Evolutionary conservation across 2,797 vertebrate species (phyloP), one percentile per base, ranked within the genome.

Genomic region (Alca torda): DNA sequence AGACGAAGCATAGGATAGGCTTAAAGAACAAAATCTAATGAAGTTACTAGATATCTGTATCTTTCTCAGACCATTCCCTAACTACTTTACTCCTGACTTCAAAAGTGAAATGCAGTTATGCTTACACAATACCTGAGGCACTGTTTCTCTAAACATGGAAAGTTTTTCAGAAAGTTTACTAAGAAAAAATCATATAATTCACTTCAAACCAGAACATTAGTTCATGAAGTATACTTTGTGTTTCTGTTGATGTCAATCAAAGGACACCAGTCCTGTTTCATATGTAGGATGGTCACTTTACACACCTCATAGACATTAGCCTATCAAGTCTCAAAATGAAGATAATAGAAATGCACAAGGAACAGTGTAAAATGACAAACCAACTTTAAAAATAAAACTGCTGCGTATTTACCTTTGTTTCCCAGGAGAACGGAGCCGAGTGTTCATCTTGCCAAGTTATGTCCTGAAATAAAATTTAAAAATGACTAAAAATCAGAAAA

Each of bases 391-490:
- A 88, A 87, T 33, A 82, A 33, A 73, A 77, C 43, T 67, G 37
- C 33, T 84, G 64, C 75, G 88, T 67, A 98, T 97, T 98, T 98
- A 99, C 99, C 99, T 98, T 99, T 0, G 99, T 99, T 98, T 99
- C 99, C 99, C 99, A 99, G 46, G 99, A 99, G 98, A 99, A 99
- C 0, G 99, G 99, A 61, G 99, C 99, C 0, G 99, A 99, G 87
- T 99, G 99, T 94, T 99, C 99, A 97, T 99, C 99, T 97, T 99
- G 99, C 99, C 99, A 99, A 91, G 99, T 99, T 50, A 99, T 98
- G 77, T 99, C 99, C 99, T 99, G 95, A 95, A 98, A 97, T 78
- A 96, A 94, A 98, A 98, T 73, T 68, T 41, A 94, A 98, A 88
- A 97, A 94, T 92, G 57, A 97, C 67, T 86, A 33, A 97, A 95